phyloP scores from a whole-genome alignment of 2,888 invertebrate genomes.

The Parthenolecanium corni region DNA sequence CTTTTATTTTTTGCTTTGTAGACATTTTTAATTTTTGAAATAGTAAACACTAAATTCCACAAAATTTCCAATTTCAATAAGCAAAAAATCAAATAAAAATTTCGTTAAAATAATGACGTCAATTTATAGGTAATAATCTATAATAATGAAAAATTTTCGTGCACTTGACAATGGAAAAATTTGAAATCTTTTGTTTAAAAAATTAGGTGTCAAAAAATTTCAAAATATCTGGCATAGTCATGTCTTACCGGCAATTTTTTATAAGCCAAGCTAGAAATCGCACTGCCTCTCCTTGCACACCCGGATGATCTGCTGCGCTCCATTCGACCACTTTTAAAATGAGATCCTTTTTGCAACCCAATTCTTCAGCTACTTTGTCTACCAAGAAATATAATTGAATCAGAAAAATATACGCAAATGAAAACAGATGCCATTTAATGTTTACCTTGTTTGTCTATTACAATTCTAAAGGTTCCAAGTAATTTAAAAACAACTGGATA shows the following conservation, averaged over 20 bases:
- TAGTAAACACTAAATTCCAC: too few species aligned
- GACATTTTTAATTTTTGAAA: too few species aligned
- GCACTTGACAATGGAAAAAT: too few species aligned
- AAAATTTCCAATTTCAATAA: too few species aligned
- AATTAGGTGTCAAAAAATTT: too few species aligned
- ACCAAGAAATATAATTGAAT: not conserved
- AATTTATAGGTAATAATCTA: too few species aligned
- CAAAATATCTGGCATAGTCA: too few species aligned
- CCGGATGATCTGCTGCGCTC: slow-evolving; percentile 70
- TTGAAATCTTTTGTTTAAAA: too few species aligned
- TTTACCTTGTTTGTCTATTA: slow-evolving; percentile 70
- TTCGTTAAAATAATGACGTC: too few species aligned
- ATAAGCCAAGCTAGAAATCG: slow-evolving; percentile 67
- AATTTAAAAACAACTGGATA: slow-evolving; percentile 72
- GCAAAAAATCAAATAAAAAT: too few species aligned
- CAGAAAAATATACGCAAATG: slow-evolving; percentile 33
- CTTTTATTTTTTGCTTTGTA: too few species aligned
- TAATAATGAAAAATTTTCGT: too few species aligned
- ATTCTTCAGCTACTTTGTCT: slow-evolving; percentile 58
- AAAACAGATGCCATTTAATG: not conserved
- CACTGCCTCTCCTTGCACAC: slow-evolving; percentile 71
- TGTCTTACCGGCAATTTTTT: slow-evolving; percentile 48
- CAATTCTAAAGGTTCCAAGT: slow-evolving; percentile 71
- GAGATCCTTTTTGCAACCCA: slow-evolving; percentile 52
- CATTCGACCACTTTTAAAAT: slow-evolving; percentile 58